Base-by-base conservation (phyloP, 2,113 vertebrate species). In the Salvelinus alpinus region DNA sequence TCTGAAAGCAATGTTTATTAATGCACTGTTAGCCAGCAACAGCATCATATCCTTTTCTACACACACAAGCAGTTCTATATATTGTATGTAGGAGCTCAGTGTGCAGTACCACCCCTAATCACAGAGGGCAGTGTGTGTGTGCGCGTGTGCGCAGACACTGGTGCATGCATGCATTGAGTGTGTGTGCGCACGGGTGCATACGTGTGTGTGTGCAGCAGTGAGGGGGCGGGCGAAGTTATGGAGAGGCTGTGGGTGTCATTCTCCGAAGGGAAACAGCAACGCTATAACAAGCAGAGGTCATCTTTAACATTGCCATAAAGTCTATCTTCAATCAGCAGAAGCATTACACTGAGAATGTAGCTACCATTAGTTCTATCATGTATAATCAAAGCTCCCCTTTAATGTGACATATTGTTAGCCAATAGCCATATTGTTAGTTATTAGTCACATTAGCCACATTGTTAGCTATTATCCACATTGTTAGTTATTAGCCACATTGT, bases 221-320 rank as follows among this genome's bases (percentile, higher is more conserved):
- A 72, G 69, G 48, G 59, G 66, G 8, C 81, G 71, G 25, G 24
- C 3, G 11, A n/a, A 25, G 64, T 25, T 65, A 65, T 65, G 31
- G 64, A 77, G 67, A 82, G 64, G 72, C 78, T 85, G 75, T 67
- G 54, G 71, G 78, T 85, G 85, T 82, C 80, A 78, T 71, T 75
- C 79, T 87, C 78, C 73, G 4, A 84, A 87, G 80, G 73, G 85
- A 84, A 82, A 80, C 75, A 81, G 11, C 8, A 13, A 8, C 59
- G n/a, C 74, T 77, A 83, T 51, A 47, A 24, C 34, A 72, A 78
- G 77, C 44, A 70, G 72, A 85, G 86, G 84, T 85, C 86, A 80
- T 79, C 73, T 29, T 74, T 77, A 82, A 79, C 80, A 83, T 71
- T 77, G 60, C 74, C 24, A 65, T 65, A 9, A 5, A 12, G 34